Evolutionary conservation across 2,113 vertebrate genomes (phyloP), one percentile per base, ranked within the genome.

Genomic region (Urocolius indicus): DNA sequence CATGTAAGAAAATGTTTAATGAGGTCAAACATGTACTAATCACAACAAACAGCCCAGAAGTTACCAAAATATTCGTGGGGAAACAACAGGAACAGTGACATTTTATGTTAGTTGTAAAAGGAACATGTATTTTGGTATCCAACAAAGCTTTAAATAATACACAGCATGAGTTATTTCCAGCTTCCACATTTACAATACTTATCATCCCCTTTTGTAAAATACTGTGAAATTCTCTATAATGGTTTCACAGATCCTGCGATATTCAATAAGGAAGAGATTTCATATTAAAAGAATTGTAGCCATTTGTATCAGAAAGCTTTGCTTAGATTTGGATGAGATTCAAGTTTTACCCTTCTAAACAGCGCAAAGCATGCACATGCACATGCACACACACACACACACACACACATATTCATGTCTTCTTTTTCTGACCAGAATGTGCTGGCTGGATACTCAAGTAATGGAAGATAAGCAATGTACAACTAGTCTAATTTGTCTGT

Each of bases 361-460:
- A 41, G 13, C 49, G 10, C 2, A 10, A 84, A 58, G 32, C 32
- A 14, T 26, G 18, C 32, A 43, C 0, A 2, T 30, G 27, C 4
- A 41, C 0, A 2, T 30, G 27, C 4, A 41, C n/a, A n/a, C 16
- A 6, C 23, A 46, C 5, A 16, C 4, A 7, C 8, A 20, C 36
- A 8, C 22, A n/a, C 13, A 41, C 10, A 6, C 24, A 13, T 24
- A 23, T 23, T 41, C 38, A 32, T 10, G 21, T 41, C 19, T 62
- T 71, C 10, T 19, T 62, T 67, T 78, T 46, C 22, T 34, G 45
- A 65, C 32, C 20, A 30, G 22, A 57, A 43, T 34, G 1, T 46
- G 11, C 38, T 71, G 66, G 9, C 34, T 41, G 30, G 7, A 43
- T 59, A 34, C n/a, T 10, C 49, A 13, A 43, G 9, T 36, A 68